Evolutionary conservation across 2,113 vertebrate genomes (phyloP), one percentile per base, ranked within the genome.

Genomic region (Pimephales promelas): DNA sequence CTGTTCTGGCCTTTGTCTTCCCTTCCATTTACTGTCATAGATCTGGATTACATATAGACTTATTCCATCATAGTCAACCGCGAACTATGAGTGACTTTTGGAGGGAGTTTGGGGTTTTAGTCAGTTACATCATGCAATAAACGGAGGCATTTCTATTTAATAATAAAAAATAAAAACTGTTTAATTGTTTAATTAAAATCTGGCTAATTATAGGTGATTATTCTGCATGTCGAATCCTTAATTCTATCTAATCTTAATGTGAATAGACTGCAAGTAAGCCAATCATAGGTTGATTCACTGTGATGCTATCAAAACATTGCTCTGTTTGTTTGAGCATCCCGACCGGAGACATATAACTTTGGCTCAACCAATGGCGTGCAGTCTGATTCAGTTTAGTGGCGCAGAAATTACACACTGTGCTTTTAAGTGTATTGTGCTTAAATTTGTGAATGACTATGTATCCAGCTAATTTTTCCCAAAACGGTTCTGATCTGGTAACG

Each of bases 351-450:
- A 43, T 70, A 11, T 70, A 70, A 5, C 34, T 40, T 22, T 11
- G 9, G 1, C 20, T 70, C 36, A 45, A 9, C 36, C 68, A 26
- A 45, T 72, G 68, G 22, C 11, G 5, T 72, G 68, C 40, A 71
- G 68, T 71, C 40, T 45, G 40, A 45, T 71, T 71, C n/a, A n/a
- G n/a, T n/a, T n/a, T n/a, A n/a, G n/a, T n/a, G n/a, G n/a, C n/a
- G n/a, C 66, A 72, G 11, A 72, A 72, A 72, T 72, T 26, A 72
- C 68, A 72, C 40, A n/a, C n/a, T n/a, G n/a, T n/a, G 16, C 68
- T 72, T 45, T 78, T 40, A 34, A 57, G 26, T 75, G 1, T 74
- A 22, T 77, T 40, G 34, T 78, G 75, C 24, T 43, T 78, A 18
- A 57, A 36, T 57, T 36, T 57, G 10, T 36, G 11, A 40, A 57